Base-by-base conservation (phyloP, 2,797 vertebrate species). In the Acipenser oxyrinchus region DNA sequence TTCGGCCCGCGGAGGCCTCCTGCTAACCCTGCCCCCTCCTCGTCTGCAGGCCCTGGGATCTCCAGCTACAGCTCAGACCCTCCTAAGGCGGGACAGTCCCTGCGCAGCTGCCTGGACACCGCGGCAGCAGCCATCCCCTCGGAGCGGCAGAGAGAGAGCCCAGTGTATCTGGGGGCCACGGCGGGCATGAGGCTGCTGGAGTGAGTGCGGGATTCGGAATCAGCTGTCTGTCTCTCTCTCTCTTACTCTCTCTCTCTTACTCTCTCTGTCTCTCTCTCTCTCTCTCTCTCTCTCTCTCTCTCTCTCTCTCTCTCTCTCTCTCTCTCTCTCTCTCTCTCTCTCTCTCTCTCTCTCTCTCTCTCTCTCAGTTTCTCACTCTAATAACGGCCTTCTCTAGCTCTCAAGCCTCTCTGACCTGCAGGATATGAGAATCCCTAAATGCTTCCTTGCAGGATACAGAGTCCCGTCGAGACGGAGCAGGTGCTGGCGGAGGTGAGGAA, bases 101-200 rank as follows among this genome's bases (percentile, higher is more conserved):
- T 95, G 0, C 78, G 79, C 71, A 57, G 51, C 0, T 94, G 94
- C 72, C 82, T 96, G 73, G 77, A 91, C 0, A 75, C 82, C 72
- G 90, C 90, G 0, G 70, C 88, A 73, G 67, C 55, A 51, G 81
- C 80, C 51, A 78, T 96, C 67, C 92, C 94, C 2, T 69, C 76
- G 69, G 68, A 78, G 1, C 81, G 77, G 68, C 92, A 91, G 67
- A 72, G 37, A 1, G 73, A 85, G 73, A 87, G 86, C 6, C 88
- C 93, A 4, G 84, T 82, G 48, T 92, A 93, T 67, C 85, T 96
- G 0, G 94, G 94, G 70, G 93, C 94, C 8, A 96, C 93, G 0
- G 94, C 93, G 1, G 93, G 94, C 70, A 94, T 92, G 90, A 83
- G 89, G 68, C 75, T 92, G 0, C 75, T 92, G 67, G 87, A 83